Base-by-base conservation (phyloP, 2,113 vertebrate species). In the Muscicapa adusta region DNA sequence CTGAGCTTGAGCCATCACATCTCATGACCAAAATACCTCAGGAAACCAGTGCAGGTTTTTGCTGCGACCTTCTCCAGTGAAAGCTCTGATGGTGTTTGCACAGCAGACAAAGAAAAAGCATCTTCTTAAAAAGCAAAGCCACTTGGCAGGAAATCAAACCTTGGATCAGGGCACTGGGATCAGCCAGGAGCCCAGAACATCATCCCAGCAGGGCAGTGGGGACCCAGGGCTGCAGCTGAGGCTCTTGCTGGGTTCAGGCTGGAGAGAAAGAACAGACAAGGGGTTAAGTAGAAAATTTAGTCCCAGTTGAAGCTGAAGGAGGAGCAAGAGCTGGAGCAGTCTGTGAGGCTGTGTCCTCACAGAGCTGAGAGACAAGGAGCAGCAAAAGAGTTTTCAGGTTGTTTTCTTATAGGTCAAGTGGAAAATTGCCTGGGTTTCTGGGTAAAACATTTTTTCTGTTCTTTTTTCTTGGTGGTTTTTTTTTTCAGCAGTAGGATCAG, bases 111-210 rank as follows among this genome's bases (percentile, higher is more conserved):
- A 90, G 79, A 78, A 91, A 67, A 57, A 93, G 65, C 86, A 81
- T 88, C 95, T 91, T 92, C 91, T 90, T 86, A 71, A 89, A 91
- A 75, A 89, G 92, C 3, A 12, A 72, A 93, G 70, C 31, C 19
- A 8, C 60, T 61, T 95, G 92, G 93, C 94, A 89, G 88, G 83
- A 24, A 78, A 36, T 20, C 86, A 97, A 87, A 45, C 1, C 28
- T 76, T 77, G 92, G 75, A 60, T 94, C 85, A 63, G 84, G 3
- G 26, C 2, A 0, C 2, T 4, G 74, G 85, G 58, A 43, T 29
- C 50, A 43, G 88, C n/a, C 83, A 25, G 79, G 54, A 76, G 83
- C 68, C 61, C 13, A 4, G 73, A 65, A 3, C 70, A 18, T 17
- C 71, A 26, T 48, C 28, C 1, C 57, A 15, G 89, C 73, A 50